phyloP scores from a whole-genome alignment of 2,797 vertebrate species.

The Carapus acus region DNA sequence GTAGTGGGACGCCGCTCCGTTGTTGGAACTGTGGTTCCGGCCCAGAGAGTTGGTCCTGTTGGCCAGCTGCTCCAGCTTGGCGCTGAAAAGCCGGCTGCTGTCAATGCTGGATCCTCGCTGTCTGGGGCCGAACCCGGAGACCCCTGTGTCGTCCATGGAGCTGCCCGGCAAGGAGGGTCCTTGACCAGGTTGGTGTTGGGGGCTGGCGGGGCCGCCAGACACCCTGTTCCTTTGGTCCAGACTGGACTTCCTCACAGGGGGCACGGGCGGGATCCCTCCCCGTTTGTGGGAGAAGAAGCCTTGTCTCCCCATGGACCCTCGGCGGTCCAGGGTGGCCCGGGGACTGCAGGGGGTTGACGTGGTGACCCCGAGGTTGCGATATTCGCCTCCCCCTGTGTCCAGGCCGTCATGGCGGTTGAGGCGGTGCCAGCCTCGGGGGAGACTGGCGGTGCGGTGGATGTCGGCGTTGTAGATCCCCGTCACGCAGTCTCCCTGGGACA shows the following conservation, averaged over 20 bases:
- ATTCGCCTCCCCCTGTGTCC: slow-evolving; percentile 68
- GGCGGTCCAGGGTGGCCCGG: slow-evolving; percentile 82
- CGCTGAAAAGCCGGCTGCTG: slow-evolving; percentile 88
- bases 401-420: slow-evolving; percentile 75
- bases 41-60: slow-evolving; percentile 91
- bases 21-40: slow-evolving; percentile 68
- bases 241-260: slow-evolving; percentile 93
- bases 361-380: slow-evolving; percentile 55
- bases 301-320: slow-evolving; percentile 79
- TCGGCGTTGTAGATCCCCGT: slow-evolving; percentile 70
- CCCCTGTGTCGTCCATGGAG: slow-evolving; percentile 72
- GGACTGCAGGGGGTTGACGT: slow-evolving; percentile 78
- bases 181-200: slow-evolving; percentile 68
- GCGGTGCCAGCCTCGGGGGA: slow-evolving; percentile 78
- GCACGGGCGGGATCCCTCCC: slow-evolving; percentile 88
- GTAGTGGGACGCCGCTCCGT: slow-evolving; percentile 79
- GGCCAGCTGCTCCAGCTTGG: slow-evolving; percentile 90
- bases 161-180: slow-evolving; percentile 64
- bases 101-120: slow-evolving; percentile 74
- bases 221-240: slow-evolving; percentile 91
- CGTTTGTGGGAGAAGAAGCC: slow-evolving; percentile 84
- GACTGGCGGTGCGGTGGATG: slow-evolving; percentile 77
- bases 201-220: slow-evolving; percentile 75
- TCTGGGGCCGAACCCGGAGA: slow-evolving; percentile 42
- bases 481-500: slow-evolving; percentile 61